Base-by-base conservation (phyloP, 2,113 vertebrate genomes). In the Scophthalmus maximus region DNA sequence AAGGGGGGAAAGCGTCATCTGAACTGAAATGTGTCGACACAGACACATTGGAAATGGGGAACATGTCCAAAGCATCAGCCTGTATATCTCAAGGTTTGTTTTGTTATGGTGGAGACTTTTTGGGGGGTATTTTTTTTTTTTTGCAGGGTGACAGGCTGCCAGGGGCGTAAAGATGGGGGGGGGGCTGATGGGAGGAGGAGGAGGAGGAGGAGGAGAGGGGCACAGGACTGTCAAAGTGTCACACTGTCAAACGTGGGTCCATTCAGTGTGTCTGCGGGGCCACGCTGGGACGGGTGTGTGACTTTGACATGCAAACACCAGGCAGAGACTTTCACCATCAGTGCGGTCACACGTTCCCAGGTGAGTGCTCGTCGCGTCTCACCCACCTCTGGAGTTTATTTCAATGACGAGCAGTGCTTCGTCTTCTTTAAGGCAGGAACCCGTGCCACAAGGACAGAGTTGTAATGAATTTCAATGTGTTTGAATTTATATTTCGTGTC, bases 281-380 rank as follows among this genome's bases (percentile, higher is more conserved):
- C 55, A 40, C 58, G 70, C 76, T 23, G 8, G 42, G 7, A n/a
- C 17, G 76, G 49, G 32, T 78, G 68, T 60, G 53, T 85, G 58
- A 78, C 34, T 66, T 62, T 87, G 90, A 87, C 87, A 91, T 91
- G 90, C 88, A 90, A 91, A 89, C 86, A 82, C 67, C 88, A 75
- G 86, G 87, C 75, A 69, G 68, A 79, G 84, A 80, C 60, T 76
- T 79, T 42, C 55, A 46, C 68, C 47, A 83, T 78, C 87, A 74
- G 44, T 66, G 67, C 71, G 64, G 23, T 74, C 78, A 65, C 40
- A 65, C 14, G 59, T 83, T 62, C 57, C 69, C 79, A 78, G 86
- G 90, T 92, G 77, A 88, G 90, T 86, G 3, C n/a, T n/a, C n/a
- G n/a, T n/a, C n/a, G n/a, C n/a, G n/a, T n/a, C n/a, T n/a, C n/a